A percentile compares a stretch with the other conserved stretches of the same genome.
Evolutionary conservation across 2,797 vertebrate species (phyloP).

Genomic region (Hydrophis major): DNA sequence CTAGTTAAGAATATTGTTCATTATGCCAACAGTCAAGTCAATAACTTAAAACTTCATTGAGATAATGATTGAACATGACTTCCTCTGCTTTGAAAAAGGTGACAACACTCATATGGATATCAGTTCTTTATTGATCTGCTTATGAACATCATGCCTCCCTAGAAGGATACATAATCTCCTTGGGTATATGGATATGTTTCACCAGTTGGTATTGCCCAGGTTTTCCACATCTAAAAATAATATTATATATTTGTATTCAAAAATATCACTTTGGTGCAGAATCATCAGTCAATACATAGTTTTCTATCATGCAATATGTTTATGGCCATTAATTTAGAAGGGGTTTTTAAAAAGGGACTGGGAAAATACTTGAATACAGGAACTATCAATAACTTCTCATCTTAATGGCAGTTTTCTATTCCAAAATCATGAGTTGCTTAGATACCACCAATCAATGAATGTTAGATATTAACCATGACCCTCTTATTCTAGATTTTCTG

Average conservation of each 20-base stretch:
- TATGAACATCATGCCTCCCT: neutral
- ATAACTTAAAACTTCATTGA: neutral
- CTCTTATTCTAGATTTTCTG: neutral
- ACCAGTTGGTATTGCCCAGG: neutral
- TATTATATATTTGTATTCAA: neutral
- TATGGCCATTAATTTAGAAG: neutral
- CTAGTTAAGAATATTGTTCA: neutral
- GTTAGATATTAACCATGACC: neutral
- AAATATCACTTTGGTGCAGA: neutral
- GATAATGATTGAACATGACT: neutral
- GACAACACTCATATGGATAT: neutral
- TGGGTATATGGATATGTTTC: neutral
- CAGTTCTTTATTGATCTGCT: neutral
- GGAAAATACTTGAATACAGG: neutral
- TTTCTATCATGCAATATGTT: neutral
- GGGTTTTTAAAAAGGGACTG: neutral
- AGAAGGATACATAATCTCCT: neutral
- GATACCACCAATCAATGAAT: neutral
- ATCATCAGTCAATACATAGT: neutral
- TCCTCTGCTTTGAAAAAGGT: neutral
- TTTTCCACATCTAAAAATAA: neutral
- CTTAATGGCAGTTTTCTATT: neutral
- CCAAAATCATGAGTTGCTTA: neutral
- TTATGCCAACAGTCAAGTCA: neutral
- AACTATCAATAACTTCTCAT: neutral